Percentiles rank a stretch among this genome's conserved stretches.
phyloP scores from a whole-genome alignment of 1,140 invertebrate species.

The Caenorhabditis remanei region DNA sequence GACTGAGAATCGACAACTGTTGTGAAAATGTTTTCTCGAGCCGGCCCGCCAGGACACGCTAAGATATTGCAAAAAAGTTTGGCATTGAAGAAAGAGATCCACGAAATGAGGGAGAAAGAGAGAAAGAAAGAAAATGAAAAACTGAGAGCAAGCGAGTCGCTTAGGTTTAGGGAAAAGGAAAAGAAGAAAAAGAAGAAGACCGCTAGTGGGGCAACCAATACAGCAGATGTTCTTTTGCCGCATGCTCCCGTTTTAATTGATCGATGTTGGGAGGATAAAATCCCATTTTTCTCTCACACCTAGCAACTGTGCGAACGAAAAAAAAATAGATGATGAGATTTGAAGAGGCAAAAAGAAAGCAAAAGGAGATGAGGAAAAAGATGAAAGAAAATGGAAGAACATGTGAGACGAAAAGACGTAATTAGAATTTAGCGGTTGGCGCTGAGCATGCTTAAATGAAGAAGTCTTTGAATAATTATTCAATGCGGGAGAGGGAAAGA shows the following conservation, averaged over 20 bases:
- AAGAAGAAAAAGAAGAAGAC: not conserved
- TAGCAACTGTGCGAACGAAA: constrained; percentile 3
- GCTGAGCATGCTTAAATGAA: constrained; percentile 30
- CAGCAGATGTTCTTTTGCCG: constrained; percentile 33
- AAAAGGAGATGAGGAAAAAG: not conserved
- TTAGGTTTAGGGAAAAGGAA: constrained; percentile 6
- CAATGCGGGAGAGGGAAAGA: not conserved
- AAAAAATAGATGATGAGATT: not conserved
- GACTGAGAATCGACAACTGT: constrained; percentile 14
- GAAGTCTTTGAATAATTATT: constrained; percentile 33
- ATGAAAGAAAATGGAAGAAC: not conserved
- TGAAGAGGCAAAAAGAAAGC: not conserved
- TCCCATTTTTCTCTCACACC: not conserved
- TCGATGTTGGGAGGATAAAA: constrained; percentile 21
- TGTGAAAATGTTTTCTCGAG: not conserved
- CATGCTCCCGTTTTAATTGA: constrained; percentile 52
- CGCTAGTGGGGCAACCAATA: constrained; percentile 11
- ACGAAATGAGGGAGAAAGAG: not conserved
- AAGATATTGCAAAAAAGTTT: constrained; percentile 44
- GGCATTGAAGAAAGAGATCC: constrained; percentile 14
- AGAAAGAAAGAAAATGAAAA: constrained; percentile 18
- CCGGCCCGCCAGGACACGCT: not conserved
- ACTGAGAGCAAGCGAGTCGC: constrained; percentile 29
- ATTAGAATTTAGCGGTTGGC: constrained; percentile 33
- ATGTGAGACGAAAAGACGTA: not conserved